Base-by-base conservation (phyloP, 2,113 vertebrate species). In the Muscicapa adusta region DNA sequence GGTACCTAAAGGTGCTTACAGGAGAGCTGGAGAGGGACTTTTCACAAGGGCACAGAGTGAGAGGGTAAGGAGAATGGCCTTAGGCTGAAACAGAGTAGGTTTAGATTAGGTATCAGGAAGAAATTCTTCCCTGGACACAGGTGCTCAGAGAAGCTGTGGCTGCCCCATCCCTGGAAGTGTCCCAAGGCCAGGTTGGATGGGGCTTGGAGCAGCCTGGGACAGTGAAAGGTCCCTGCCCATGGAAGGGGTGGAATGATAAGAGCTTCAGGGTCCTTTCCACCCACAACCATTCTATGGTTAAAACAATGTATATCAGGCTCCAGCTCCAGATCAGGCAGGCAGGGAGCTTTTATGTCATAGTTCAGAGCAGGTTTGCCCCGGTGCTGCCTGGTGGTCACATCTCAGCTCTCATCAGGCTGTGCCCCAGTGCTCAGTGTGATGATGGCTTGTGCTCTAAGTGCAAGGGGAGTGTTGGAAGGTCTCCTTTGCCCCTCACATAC, bases 181-280 rank as follows among this genome's bases (percentile, higher is more conserved):
- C 0, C 23, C 62, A 34, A 48, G 56, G 18, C 18, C 31, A 23
- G 10, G 26, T 0, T 76, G 54, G 14, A 54, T 0, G 1, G 19
- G 23, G 12, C 9, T 75, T 40, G 16, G 1, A 40, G 9, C n/a
- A 25, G 1, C 5, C 8, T 40, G 48, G 56, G 0, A 0, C 0
- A 10, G 14, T 48, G 48, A 34, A 34, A 68, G 22, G 2, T 54
- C 20, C 45, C 9, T 67, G 76, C 9, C 38, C 5, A 6, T 18
- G 54, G 38, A n/a, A 67, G 38, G 38, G 10, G 17, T 23, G 78
- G 47, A 48, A 42, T 34, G 25, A 19, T 4, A 13, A 6, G 31
- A 56, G 3, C n/a, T 62, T 48, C 47, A 56, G 68, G 18, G 22
- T 23, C 26, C 26, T 18, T 89, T 83, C 56, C 34, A 62, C 61